Evolutionary conservation across 2,888 invertebrate genomes (phyloP), one percentile per base, ranked within the genome.

Genomic region (Caenorhabditis macrosperma): DNA sequence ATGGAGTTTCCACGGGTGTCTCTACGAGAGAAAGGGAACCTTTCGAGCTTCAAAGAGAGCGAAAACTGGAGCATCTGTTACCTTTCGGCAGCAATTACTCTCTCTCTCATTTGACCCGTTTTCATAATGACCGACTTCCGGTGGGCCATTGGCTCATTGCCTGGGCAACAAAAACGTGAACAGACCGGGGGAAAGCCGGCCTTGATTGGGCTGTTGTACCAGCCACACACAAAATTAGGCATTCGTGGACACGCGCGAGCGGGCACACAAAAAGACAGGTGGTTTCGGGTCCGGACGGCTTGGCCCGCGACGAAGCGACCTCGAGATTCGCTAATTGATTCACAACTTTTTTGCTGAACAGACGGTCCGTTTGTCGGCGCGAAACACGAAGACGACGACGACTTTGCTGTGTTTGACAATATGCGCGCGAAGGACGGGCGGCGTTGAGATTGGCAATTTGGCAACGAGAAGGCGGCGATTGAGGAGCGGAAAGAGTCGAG

Each of bases 181-280:
- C n/a, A n/a, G 12, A 15, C 12, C 15, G n/a, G 3, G 22, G 41
- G 38, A 22, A 52, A 61, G 30, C 30, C 20, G 71, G 44, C 61
- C 71, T 71, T 71, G 71, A 54, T 63, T 71, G 61, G 69, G 26
- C 24, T 50, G 17, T 50, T 52, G 52, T 54, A 66, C 52, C 52
- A 52, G 52, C n/a, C 20, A 24, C 24, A 26, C 55, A 33, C 50
- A 55, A 28, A 46, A 46, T 35, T 48, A 63, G 64, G 52, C 38
- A 52, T 52, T 57, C 55, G 46, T 64, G 74, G 64, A 64, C 20
- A 75, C 67, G 67, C 75, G 67, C 61, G 68, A 61, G 57, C 61
- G 57, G 48, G 48, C 61, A 75, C 67, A 55, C 60, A 76, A 76
- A 38, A 68, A 76, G 76, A 61, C 67, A 68, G 67, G 67, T 76